Evolutionary conservation across 2,888 invertebrate species (phyloP), one percentile per base, ranked within the genome.

Genomic region (Lasioglossum malachurum): DNA sequence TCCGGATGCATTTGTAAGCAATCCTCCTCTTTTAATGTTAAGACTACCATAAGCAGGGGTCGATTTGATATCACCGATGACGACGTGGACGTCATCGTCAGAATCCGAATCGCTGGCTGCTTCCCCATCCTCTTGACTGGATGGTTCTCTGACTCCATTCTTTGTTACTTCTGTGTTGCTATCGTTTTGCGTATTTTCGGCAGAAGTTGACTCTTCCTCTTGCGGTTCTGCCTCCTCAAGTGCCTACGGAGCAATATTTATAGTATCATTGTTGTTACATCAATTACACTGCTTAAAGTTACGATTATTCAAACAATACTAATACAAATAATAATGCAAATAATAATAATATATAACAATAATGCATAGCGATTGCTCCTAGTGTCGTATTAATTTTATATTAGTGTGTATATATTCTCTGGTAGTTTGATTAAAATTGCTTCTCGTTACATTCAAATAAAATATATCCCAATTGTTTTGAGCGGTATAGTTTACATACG

Each of bases 51-150:
- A 98, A 72, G 97, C 96, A 0, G 97, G 96, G 0, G 97, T 97
- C 0, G 98, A 97, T 95, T 98, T 98, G 75, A 98, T 97, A 93
- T 98, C 98, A 4, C 98, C 99, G 92, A 99, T 99, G 0, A 98
- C 98, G 86, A 99, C 98, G 95, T 99, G 98, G 14, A 99, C 97
- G 94, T 98, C 98, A 94, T 98, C 97, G 87, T 97, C 98, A 89
- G 97, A 97, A 92, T 97, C 97, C 88, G 98, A 98, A 3, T 97
- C 97, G 35, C 93, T 93, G 19, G 92, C 90, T 41, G 93, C 93
- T 79, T 95, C 94, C 12, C 93, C 94, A 64, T 95, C 95, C 23
- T 94, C 94, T 38, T 94, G 93, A 81, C 90, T 91, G 46, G 92
- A 91, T 8, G 87, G 86, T 35, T 94, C 94, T 96, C 89, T 96